These are phyloP conservation scores for Odobenus rosmarus DNA, from an alignment of 2,113 vertebrate species.

Conservation along the genomic window DNA sequence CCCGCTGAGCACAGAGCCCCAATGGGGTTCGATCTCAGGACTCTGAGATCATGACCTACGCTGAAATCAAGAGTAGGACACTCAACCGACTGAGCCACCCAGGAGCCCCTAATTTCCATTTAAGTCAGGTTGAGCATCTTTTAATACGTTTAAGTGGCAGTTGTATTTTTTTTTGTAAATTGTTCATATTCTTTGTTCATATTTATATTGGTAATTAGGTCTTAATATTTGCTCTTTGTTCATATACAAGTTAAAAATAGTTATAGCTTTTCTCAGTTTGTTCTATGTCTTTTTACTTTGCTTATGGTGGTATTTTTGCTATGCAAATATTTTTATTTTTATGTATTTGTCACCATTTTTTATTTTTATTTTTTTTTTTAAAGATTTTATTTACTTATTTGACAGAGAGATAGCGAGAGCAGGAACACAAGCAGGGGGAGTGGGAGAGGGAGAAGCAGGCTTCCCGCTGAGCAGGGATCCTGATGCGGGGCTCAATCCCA, in stretches of 20 bases:
- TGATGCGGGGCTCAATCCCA: too few species aligned
- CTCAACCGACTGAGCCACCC: too few species aligned
- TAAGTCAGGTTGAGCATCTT: background rate
- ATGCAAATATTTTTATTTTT: background rate
- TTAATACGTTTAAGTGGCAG: background rate
- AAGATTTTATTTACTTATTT: too few species aligned
- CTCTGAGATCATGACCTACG: too few species aligned
- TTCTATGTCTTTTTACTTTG: background rate
- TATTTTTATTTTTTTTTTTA: too few species aligned
- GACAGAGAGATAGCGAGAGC: too few species aligned
- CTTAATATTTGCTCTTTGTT: constrained; percentile 25
- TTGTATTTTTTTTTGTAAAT: background rate
- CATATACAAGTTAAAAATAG: background rate
- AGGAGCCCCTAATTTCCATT: background rate
- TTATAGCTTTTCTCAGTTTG: background rate
- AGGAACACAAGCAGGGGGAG: too few species aligned
- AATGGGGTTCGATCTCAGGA: too few species aligned
- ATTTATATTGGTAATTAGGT: constrained; percentile 24
- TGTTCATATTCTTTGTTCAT: constrained; percentile 9
- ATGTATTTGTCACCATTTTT: background rate
- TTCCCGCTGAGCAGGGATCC: too few species aligned
- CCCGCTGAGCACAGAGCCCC: too few species aligned
- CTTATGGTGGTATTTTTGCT: background rate
- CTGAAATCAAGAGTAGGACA: too few species aligned
- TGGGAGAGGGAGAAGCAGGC: too few species aligned